Evolutionary conservation across 2,888 invertebrate genomes (phyloP).

Genomic region (Leptogaster cylindrica): DNA sequence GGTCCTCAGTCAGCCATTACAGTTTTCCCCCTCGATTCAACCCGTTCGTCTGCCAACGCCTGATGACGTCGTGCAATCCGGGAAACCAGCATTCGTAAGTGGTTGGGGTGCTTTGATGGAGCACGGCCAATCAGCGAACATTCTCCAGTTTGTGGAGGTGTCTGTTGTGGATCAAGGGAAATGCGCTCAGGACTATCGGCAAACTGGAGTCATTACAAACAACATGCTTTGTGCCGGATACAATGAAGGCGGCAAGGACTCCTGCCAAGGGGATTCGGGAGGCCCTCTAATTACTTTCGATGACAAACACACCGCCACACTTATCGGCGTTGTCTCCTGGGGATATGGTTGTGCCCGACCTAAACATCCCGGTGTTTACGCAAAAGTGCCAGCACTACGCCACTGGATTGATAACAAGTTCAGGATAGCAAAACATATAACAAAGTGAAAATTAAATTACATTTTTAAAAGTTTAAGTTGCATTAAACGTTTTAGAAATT

Average conservation of each 20-base stretch:
- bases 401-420: constrained; percentile 25
- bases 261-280: constrained; percentile 39
- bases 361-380: constrained; percentile 14
- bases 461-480: too few relatives aligned
- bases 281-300: constrained; percentile 25
- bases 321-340: constrained; percentile 34
- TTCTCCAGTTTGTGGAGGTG: constrained; percentile 8
- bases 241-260: constrained; percentile 15
- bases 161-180: neutral
- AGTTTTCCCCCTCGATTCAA: constrained; percentile 56
- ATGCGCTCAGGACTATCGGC: neutral
- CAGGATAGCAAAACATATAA: neutral
- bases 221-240: constrained; percentile 32
- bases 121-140: constrained; percentile 50
- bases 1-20: constrained; percentile 61
- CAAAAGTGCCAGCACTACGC: constrained; percentile 6
- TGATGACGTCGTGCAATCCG: neutral
- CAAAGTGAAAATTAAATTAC: too few relatives aligned
- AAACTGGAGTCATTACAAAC: constrained; percentile 28
- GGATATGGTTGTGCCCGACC: constrained; percentile 27
- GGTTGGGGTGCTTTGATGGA: constrained; percentile 48
- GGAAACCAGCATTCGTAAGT: constrained; percentile 21
- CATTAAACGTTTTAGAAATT: too few relatives aligned
- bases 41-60: constrained; percentile 54
- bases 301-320: neutral